Base-by-base conservation (phyloP, 2,888 invertebrate species). In the Brachypalpus laphriformis region DNA sequence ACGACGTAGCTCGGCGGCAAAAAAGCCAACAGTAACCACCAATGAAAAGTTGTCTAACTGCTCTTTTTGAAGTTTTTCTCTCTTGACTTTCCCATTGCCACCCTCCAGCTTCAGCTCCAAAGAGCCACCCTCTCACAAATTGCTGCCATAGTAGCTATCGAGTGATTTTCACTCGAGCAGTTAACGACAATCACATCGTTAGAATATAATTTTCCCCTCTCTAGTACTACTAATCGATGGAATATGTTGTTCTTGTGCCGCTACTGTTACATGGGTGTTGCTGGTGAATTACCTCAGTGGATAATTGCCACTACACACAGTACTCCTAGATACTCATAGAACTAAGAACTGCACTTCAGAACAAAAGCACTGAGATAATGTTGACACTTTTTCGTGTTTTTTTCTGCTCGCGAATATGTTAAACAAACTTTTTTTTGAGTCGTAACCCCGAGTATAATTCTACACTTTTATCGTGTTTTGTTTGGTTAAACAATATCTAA, bases 101-200 rank as follows among this genome's bases (percentile, higher is more conserved):
- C 34, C 45, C 14, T 14, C 4, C 8, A 0, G 8, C 31, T 31
- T 31, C 49, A 25, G 25, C 25, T 4, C 25, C 71, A n/a, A n/a
- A n/a, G n/a, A 59, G 9, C 51, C 40, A 37, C 51, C 4, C n/a
- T 25, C 63, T 47, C 47, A 74, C 56, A 75, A 75, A 81, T 75
- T 42, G 70, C 75, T 75, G n/a, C 63, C 40, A 63, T 45, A 34
- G 61, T 47, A 80, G 57, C 59, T 80, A 80, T 74, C 71, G 70
- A 78, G 80, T 80, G 83, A 83, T 83, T 83, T 80, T 80, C 83
- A 59, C 68, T 83, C 78, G 68, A 78, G 63, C 78, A 83, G 78
- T 83, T 83, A 78, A 83, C 72, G 82, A 72, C 82, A 83, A 83
- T 83, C 83, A 80, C 74, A 75, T 80, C 80, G 80, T 83, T 80